These are phyloP conservation scores for Stigmatopora argus DNA, from an alignment of 2,113 vertebrate genomes.

Conservation along the genomic window DNA sequence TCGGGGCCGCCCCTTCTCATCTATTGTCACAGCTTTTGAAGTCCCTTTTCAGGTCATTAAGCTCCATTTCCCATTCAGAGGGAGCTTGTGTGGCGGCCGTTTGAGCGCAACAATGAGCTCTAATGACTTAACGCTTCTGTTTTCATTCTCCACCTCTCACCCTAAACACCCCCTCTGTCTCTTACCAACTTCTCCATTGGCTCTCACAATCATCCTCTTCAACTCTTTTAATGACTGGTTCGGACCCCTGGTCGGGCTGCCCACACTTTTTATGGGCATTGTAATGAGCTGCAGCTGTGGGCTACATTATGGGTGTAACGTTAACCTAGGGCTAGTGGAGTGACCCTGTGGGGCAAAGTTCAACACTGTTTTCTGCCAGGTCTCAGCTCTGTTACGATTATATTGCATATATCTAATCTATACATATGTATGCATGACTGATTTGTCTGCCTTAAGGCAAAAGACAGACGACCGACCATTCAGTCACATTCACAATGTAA, in stretches of 20 bases:
- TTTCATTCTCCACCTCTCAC: constrained; percentile 70
- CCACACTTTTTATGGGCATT: constrained; percentile 59
- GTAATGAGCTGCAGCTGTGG: constrained; percentile 88
- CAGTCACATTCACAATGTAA: too few species aligned
- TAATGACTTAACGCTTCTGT: constrained; percentile 77
- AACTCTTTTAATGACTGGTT: constrained; percentile 48
- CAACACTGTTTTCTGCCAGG: constrained; percentile 70
- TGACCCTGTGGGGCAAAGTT: constrained; percentile 82
- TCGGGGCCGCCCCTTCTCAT: constrained; percentile 61
- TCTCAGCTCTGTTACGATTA: constrained; percentile 70
- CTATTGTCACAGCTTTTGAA: constrained; percentile 70
- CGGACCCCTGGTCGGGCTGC: constrained; percentile 59
- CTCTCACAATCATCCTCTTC: constrained; percentile 11
- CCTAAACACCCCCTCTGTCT: constrained; percentile 50
- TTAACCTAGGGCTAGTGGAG: constrained; percentile 74
- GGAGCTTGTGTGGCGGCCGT: constrained; percentile 68
- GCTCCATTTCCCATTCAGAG: constrained; percentile 73
- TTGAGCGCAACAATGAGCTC: constrained; percentile 70
- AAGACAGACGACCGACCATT: too few species aligned
- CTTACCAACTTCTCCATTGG: constrained; percentile 22
- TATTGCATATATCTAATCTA: constrained; percentile 43
- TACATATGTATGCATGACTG: too few species aligned
- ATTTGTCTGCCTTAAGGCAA: too few species aligned
- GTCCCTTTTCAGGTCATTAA: constrained; percentile 75
- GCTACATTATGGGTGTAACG: constrained; percentile 77